These are phyloP conservation scores for Tauraco erythrolophus DNA, from an alignment of 2,113 vertebrate species.

Conservation along the genomic window DNA sequence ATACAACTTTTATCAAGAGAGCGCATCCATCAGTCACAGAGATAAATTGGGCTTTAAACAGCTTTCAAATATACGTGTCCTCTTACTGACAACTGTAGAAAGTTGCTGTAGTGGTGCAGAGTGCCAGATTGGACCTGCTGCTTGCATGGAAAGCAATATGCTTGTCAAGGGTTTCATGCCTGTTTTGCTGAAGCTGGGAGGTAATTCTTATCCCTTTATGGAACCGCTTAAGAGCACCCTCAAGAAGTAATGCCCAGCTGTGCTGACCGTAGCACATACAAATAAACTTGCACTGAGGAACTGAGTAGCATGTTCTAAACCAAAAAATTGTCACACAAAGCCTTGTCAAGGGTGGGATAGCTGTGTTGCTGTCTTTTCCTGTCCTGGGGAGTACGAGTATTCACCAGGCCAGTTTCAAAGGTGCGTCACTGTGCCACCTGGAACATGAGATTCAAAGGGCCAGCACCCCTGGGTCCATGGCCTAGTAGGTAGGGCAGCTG, in stretches of 20 bases:
- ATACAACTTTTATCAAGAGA: conserved; percentile 25
- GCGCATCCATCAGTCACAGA: conserved; percentile 31
- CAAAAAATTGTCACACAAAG: background rate
- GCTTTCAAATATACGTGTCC: background rate
- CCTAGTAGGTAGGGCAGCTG: background rate
- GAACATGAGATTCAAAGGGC: background rate
- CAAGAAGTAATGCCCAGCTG: background rate
- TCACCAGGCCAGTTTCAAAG: background rate
- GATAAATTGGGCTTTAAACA: conserved; percentile 41
- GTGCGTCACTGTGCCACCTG: background rate
- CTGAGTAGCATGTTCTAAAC: background rate
- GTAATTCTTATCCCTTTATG: background rate
- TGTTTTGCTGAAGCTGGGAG: background rate
- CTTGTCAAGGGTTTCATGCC: background rate
- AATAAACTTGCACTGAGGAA: background rate
- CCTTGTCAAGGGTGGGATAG: background rate
- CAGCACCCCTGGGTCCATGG: background rate
- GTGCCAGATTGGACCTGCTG: background rate
- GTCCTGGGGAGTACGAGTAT: background rate
- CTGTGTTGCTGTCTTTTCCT: background rate
- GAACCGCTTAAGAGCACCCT: background rate
- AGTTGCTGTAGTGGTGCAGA: background rate
- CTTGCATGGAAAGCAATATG: background rate
- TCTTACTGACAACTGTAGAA: background rate
- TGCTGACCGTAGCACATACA: background rate